Evolutionary conservation across 2,797 vertebrate species (phyloP).

Genomic region (Microctenopoma lineatum): DNA sequence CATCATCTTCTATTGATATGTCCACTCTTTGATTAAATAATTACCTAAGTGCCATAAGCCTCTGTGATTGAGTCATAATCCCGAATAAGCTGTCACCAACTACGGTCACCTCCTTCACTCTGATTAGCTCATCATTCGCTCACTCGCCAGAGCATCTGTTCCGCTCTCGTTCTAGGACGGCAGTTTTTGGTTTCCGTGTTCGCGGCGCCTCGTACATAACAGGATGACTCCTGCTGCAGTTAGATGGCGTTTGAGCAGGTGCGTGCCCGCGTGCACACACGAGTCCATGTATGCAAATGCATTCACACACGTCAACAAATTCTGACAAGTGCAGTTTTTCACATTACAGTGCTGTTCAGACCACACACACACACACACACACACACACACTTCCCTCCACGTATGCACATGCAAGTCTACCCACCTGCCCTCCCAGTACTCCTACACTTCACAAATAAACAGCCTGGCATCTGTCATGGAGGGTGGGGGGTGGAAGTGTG

Average conservation of each 20-base stretch:
- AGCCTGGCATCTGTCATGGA: constrained; percentile 82
- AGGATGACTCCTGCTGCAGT: constrained; percentile 48
- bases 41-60: constrained; percentile 82
- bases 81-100: constrained; percentile 75
- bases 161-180: constrained; percentile 47
- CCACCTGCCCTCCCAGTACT: constrained; percentile 68
- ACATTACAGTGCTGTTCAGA: constrained; percentile 43
- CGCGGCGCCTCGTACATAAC: constrained; percentile 34
- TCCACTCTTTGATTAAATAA: constrained; percentile 85
- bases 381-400: constrained; percentile 51
- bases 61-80: constrained; percentile 84
- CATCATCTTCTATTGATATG: constrained; percentile 80
- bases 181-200: constrained; percentile 50
- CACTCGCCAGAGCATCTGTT: constrained; percentile 61
- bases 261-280: constrained; percentile 39
- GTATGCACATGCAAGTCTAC: constrained; percentile 54
- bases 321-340: constrained; percentile 70
- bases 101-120: constrained; percentile 69
- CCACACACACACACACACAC: constrained; percentile 26
- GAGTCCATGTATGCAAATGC: constrained; percentile 64
- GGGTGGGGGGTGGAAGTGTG: constrained; percentile 41
- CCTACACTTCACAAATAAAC: constrained; percentile 73
- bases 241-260: constrained; percentile 26
- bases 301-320: constrained; percentile 60
- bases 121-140: constrained; percentile 77